Evolutionary conservation across 1,140 invertebrate species (phyloP).

Genomic region (Onthophagus taurus): DNA sequence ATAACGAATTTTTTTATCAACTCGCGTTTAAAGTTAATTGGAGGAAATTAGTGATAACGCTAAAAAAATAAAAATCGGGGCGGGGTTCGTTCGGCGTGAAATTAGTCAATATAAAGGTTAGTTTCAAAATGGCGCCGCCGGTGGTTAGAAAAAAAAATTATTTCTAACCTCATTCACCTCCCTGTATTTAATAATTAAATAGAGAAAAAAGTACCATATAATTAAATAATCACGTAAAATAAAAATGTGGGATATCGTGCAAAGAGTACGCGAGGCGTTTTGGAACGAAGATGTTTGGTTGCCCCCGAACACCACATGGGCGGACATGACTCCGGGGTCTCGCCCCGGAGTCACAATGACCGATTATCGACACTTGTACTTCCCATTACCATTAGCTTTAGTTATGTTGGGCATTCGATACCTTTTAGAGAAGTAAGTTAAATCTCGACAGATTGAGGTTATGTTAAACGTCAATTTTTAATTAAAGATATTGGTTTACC

Average conservation of each 20-base stretch:
- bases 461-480: constrained; percentile 14
- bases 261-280: constrained; percentile 48
- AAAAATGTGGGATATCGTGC: constrained; percentile 10
- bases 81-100: too few relatives aligned
- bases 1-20: too few relatives aligned
- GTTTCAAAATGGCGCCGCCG: too few relatives aligned
- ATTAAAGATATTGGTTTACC: constrained; percentile 59
- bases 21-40: too few relatives aligned
- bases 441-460: constrained; percentile 19
- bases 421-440: constrained; percentile 64
- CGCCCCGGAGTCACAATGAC: constrained; percentile 65
- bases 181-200: too few relatives aligned
- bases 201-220: too few relatives aligned
- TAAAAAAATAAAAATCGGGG: too few relatives aligned
- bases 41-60: too few relatives aligned
- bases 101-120: too few relatives aligned
- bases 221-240: too few relatives aligned
- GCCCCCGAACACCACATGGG: constrained; percentile 79
- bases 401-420: constrained; percentile 61
- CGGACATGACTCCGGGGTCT: constrained; percentile 66
- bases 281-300: constrained; percentile 77
- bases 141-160: too few relatives aligned
- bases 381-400: constrained; percentile 67
- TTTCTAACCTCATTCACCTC: too few relatives aligned
- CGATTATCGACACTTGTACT: constrained; percentile 67